Percentiles rank a stretch among this genome's conserved stretches.
phyloP scores from a whole-genome alignment of 2,888 invertebrate genomes.

The Octodonta nipae region DNA sequence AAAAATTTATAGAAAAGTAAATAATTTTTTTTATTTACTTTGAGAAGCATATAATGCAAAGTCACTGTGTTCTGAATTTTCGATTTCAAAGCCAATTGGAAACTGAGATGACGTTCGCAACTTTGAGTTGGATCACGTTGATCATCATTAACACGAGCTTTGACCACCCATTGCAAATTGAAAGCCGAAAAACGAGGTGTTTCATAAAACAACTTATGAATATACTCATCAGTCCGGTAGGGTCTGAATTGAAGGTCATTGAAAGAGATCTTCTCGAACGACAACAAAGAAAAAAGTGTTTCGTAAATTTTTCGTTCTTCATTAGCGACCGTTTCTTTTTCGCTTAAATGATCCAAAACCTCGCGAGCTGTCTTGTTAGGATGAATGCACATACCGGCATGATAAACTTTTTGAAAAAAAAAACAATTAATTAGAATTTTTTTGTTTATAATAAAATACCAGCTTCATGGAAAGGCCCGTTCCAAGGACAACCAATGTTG shows the following conservation, averaged over 20 bases:
- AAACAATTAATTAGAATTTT: too few species aligned
- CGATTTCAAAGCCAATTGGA: constrained; percentile 67
- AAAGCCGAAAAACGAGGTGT: constrained; percentile 84
- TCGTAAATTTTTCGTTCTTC: constrained; percentile 63
- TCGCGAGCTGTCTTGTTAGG: constrained; percentile 72
- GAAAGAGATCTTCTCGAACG: constrained; percentile 85
- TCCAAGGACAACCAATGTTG: constrained; percentile 87
- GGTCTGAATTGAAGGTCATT: constrained; percentile 90
- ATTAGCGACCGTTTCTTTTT: constrained; percentile 54
- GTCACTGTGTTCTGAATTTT: constrained; percentile 58
- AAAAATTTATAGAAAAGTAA: too few species aligned
- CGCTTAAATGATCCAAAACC: constrained; percentile 65
- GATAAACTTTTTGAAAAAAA: constrained; percentile 56
- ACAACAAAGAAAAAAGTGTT: constrained; percentile 72
- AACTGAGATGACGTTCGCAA: constrained; percentile 51
- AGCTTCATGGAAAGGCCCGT: constrained; percentile 79
- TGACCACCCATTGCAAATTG: constrained; percentile 87
- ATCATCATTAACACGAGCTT: constrained; percentile 81
- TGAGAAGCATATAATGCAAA: too few species aligned
- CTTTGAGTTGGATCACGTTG: constrained; percentile 86
- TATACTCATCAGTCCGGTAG: constrained; percentile 88
- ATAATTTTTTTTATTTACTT: too few species aligned
- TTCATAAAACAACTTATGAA: constrained; percentile 87
- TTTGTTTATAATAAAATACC: too few species aligned
- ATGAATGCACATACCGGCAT: constrained; percentile 68